Percentiles rank a stretch among this genome's conserved stretches.
phyloP scores from a whole-genome alignment of 2,113 vertebrate species.

The Silurus glanis region DNA sequence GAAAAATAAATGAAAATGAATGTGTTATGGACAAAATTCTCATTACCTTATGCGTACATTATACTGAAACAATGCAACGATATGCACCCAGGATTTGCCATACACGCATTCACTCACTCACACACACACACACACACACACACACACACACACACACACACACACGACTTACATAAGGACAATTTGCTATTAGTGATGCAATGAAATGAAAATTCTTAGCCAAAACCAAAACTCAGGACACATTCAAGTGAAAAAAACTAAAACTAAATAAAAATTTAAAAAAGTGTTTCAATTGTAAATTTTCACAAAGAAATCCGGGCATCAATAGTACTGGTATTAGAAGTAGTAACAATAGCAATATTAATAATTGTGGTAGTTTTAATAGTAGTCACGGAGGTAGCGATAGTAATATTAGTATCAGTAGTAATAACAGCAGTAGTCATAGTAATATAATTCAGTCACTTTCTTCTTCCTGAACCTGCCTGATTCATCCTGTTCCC shows the following conservation, averaged over 20 bases:
- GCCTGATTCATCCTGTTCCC: no score
- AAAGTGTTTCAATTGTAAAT: not conserved
- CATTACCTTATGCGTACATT: not conserved
- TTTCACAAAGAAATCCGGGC: not conserved
- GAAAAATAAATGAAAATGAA: conserved; percentile 37
- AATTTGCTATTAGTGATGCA: conserved; percentile 18
- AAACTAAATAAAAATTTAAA: not conserved
- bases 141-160: not conserved
- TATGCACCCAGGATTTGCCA: no score
- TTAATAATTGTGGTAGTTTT: not conserved
- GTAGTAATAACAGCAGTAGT: not conserved
- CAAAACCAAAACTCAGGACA: not conserved
- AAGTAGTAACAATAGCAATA: not conserved
- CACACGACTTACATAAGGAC: not conserved
- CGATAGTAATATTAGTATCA: no score
- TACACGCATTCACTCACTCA: not conserved
- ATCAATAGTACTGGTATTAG: not conserved
- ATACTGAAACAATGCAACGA: not conserved
- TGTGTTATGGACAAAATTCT: not conserved
- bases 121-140: not conserved
- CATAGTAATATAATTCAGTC: not conserved
- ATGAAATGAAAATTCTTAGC: conserved; percentile 5
- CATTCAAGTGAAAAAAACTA: not conserved
- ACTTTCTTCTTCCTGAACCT: no score
- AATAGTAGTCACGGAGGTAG: no score